phyloP scores from a whole-genome alignment of 2,888 invertebrate genomes.

The Metacarcinus magister region DNA sequence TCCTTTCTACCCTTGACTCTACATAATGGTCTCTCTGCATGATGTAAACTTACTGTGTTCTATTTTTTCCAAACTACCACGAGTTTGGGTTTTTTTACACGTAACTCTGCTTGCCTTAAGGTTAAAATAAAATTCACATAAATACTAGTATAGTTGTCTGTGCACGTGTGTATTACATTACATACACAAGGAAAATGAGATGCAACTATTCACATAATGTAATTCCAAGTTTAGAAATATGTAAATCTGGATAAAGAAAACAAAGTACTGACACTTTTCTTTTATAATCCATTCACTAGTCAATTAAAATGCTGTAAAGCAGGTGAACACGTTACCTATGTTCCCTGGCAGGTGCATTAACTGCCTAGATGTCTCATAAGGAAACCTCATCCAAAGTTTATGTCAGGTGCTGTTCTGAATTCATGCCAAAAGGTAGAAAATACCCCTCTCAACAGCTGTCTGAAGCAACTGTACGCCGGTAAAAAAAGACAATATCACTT shows the following conservation, averaged over 20 bases:
- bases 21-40: neutral
- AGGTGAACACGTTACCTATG: neutral
- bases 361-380: neutral
- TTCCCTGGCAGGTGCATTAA: neutral
- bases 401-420: constrained; percentile 12
- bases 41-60: neutral
- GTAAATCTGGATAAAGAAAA: neutral
- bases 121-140: neutral
- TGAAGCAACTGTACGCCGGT: neutral
- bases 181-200: neutral
- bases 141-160: neutral
- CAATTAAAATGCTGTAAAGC: neutral
- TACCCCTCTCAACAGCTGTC: neutral
- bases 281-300: neutral
- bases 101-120: neutral
- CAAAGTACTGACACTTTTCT: neutral
- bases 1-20: neutral
- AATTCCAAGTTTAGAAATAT: neutral
- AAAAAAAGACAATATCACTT: constrained; percentile 4
- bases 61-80: neutral
- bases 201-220: neutral
- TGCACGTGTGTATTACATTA: neutral
- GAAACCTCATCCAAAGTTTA: neutral
- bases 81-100: neutral
- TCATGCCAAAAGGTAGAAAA: constrained; percentile 21